phyloP scores from a whole-genome alignment of 2,113 vertebrate species.

The Cyprinus carpio region DNA sequence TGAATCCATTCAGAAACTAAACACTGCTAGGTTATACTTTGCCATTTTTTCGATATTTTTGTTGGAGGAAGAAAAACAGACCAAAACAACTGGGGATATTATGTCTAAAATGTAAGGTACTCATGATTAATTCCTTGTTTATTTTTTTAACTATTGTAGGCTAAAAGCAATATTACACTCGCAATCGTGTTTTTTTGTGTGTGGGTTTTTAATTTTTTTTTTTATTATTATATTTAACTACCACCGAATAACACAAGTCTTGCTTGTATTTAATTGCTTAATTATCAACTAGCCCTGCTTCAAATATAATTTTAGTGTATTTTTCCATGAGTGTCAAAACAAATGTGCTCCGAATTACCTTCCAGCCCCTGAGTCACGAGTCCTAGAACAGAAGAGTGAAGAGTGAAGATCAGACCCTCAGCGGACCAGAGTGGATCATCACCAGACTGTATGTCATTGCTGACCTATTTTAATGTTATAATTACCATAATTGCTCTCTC shows the following conservation, averaged over 20 bases:
- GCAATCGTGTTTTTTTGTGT: not conserved
- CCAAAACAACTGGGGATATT: not conserved
- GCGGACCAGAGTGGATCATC: not conserved
- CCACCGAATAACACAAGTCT: not conserved
- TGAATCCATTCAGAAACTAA: not conserved
- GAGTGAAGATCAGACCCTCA: not conserved
- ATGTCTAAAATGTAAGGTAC: not conserved
- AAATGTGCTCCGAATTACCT: not conserved
- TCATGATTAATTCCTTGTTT: not conserved
- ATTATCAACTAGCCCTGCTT: not conserved
- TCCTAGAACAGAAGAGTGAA: not conserved
- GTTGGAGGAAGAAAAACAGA: no score
- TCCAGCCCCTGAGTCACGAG: not conserved
- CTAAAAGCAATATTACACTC: not conserved
- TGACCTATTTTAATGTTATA: constrained; percentile 4
- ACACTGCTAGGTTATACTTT: not conserved
- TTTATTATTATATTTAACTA: not conserved
- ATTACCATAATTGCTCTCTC: not conserved
- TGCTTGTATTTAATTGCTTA: not conserved
- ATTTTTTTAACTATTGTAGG: not conserved
- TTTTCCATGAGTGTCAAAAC: not conserved
- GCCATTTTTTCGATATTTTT: no score
- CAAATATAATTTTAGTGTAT: not conserved
- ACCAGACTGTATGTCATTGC: not conserved
- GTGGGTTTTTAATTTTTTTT: no score